A percentile compares a stretch with the other conserved stretches of the same genome.
Evolutionary conservation across 2,797 vertebrate genomes (phyloP).

Genomic region (Gallinago solitaria): DNA sequence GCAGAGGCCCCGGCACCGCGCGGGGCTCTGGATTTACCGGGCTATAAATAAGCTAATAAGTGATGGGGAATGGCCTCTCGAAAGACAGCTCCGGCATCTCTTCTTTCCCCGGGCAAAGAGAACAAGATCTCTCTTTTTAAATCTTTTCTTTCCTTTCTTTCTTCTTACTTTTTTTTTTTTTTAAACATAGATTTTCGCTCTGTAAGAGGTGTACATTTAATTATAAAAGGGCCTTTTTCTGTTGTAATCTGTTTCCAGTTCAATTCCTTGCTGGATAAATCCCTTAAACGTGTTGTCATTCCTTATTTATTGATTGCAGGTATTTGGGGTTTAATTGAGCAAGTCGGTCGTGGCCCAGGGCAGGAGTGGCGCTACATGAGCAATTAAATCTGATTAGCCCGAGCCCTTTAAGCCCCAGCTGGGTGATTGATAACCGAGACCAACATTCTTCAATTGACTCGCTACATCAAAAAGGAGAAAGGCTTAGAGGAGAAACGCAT

Average conservation of each 20-base stretch:
- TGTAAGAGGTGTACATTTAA: conserved; percentile 73
- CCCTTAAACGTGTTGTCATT: conserved; percentile 79
- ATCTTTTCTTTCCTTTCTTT: not conserved
- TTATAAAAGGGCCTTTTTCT: conserved; percentile 55
- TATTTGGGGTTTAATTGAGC: conserved; percentile 85
- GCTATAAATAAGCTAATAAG: not conserved
- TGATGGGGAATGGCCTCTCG: not conserved
- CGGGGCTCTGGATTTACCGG: not conserved
- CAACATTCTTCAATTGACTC: conserved; percentile 81
- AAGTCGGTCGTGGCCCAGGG: conserved; percentile 81
- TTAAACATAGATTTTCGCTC: not conserved
- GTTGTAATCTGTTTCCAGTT: conserved; percentile 74
- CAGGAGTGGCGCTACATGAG: conserved; percentile 83
- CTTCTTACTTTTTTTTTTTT: not conserved
- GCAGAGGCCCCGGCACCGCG: not conserved
- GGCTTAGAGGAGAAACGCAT: conserved; percentile 36
- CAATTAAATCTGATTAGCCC: conserved; percentile 87
- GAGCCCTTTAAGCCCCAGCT: conserved; percentile 83
- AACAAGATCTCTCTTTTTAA: not conserved
- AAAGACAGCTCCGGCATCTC: not conserved
- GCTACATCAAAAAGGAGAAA: conserved; percentile 78
- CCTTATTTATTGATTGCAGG: conserved; percentile 83
- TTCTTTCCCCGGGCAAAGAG: not conserved
- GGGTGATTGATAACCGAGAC: conserved; percentile 86
- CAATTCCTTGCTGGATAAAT: conserved; percentile 74